These are phyloP conservation scores for Agapornis canus DNA, from an alignment of 2,797 vertebrate species.

Conservation along the genomic window DNA sequence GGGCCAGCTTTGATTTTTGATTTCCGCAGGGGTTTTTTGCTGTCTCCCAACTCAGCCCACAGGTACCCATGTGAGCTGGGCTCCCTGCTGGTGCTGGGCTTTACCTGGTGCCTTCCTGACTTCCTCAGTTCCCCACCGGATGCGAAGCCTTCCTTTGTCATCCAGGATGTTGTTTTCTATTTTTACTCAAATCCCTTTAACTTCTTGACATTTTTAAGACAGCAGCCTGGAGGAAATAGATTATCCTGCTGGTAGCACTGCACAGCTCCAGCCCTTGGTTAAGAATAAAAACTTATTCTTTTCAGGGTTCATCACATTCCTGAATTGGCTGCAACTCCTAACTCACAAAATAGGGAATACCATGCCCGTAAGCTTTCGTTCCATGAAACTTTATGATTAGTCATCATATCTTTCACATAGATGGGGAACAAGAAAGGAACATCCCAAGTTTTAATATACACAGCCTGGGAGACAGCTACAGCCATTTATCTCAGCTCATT, in stretches of 20 bases:
- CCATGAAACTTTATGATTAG: neutral
- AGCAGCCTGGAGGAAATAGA: slow-evolving; percentile 36
- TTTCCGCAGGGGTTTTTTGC: neutral
- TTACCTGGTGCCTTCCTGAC: slow-evolving; percentile 25
- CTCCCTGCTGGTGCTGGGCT: neutral
- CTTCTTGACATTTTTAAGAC: slow-evolving; percentile 33
- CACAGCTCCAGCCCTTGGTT: accelerated
- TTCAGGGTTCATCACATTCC: neutral
- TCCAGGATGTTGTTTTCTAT: slow-evolving; percentile 52
- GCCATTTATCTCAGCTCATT: neutral
- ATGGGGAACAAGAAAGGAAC: neutral
- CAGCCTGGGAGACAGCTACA: neutral
- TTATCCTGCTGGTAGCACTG: accelerated
- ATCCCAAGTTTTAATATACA: neutral
- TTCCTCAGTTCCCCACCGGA: neutral
- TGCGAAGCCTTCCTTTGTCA: neutral
- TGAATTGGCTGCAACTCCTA: neutral
- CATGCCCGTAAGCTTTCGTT: neutral
- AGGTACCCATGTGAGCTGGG: accelerated
- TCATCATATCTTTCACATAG: neutral
- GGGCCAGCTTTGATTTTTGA: neutral
- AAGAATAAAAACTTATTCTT: slow-evolving; percentile 13
- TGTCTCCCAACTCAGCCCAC: accelerated
- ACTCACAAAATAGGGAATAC: neutral
- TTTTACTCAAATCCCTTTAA: slow-evolving; percentile 40